phyloP scores from a whole-genome alignment of 2,888 invertebrate species.

The Oscheius sp. region DNA sequence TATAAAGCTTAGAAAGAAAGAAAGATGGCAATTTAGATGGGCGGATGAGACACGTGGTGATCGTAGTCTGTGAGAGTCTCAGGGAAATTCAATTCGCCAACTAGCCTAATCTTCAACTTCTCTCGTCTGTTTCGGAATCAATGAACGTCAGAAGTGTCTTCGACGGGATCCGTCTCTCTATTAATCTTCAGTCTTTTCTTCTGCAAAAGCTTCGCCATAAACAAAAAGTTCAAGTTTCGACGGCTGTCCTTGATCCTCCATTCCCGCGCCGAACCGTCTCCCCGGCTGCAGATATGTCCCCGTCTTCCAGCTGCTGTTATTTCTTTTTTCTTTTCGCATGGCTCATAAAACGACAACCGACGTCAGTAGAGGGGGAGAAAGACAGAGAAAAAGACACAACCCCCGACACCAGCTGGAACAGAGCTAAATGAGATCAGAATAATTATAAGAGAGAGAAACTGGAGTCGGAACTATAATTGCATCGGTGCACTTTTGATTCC shows the following conservation, averaged over 20 bases:
- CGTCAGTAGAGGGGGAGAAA: neutral
- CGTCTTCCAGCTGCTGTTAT: conserved; percentile 1
- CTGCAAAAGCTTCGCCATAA: neutral
- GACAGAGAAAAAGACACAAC: neutral
- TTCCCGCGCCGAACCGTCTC: neutral
- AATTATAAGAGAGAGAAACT: neutral
- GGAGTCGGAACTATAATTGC: neutral
- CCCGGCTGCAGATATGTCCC: neutral
- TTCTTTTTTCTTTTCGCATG: conserved; percentile 6
- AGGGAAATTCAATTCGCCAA: conserved; percentile 18
- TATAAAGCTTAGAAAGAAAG: neutral
- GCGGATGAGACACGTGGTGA: conserved; percentile 7
- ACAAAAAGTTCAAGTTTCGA: neutral
- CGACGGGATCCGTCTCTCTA: neutral
- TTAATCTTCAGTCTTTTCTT: neutral
- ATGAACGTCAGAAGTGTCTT: too few species aligned
- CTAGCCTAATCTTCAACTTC: neutral
- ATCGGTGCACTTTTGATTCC: neutral
- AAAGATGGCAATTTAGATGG: conserved; percentile 27
- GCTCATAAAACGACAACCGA: conserved; percentile 16
- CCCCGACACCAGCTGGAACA: conserved; percentile 9
- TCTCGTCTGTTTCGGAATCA: too few species aligned
- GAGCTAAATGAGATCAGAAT: conserved; percentile 3
- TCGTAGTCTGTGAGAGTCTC: conserved; percentile 16
- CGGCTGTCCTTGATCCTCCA: neutral